Base-by-base conservation (phyloP, 2,888 invertebrate species). In the Chaitophorus viminalis region DNA sequence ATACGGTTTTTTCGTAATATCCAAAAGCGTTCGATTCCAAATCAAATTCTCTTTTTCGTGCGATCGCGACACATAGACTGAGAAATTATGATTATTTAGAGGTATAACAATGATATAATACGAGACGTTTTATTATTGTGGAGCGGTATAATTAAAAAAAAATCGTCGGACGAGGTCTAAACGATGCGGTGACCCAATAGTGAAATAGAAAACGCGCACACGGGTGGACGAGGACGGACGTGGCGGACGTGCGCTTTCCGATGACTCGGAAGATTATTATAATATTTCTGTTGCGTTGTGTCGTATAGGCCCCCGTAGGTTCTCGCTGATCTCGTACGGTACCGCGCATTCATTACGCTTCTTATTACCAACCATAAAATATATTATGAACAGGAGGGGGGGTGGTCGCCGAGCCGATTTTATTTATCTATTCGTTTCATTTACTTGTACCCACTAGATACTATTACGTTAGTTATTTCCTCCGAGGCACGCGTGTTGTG, bases 321-420 rank as follows among this genome's bases (percentile, higher is more conserved):
- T 65, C 68, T 68, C 52, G 85, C 29, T 77, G 78, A 86, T 78
- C 86, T n/a, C 72, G 86, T 74, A 87, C 79, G 86, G 39, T 29
- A 25, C 60, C 31, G 29, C 39, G 86, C 86, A 87, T 87, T 79
- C 31, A 87, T 87, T 87, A 79, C 33, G 60, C 72, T 29, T 87
- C 79, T 87, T 87, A 87, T 60, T 25, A 25, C n/a, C 54, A n/a
- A n/a, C n/a, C 14, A 21, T 36, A 54, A 8, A 46, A 46, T 46
- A 46, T 46, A 46, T 46, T 4, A 9, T 46, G 46, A 9, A 8
- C 1, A 9, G 46, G 46, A 0, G 54, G 39, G 5, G n/a, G 31
- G 39, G 33, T 33, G 77, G 54, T 79, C 79, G 79, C 33, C 39
- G 86, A 86, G 79, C 72, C 25, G 70, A 31, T 82, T 82, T 70